Evolutionary conservation across 2,888 invertebrate species (phyloP).

Genomic region (Caenorhabditis afra): DNA sequence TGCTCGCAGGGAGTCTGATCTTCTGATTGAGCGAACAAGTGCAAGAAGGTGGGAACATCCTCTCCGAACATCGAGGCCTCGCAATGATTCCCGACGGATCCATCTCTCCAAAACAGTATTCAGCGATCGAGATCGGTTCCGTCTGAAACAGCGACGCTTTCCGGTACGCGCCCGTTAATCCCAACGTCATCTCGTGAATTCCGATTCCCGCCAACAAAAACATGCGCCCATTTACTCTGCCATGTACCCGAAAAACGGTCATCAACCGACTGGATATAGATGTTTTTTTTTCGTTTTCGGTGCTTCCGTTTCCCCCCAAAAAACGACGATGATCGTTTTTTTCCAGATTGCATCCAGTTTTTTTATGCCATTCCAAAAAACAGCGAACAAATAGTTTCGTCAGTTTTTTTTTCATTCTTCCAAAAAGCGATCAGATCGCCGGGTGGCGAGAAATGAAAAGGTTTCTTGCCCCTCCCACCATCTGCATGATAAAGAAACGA

Average conservation of each 20-base stretch:
- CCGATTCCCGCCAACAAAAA: constrained; percentile 30
- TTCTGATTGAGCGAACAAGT: not conserved
- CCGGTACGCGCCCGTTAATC: constrained; percentile 22
- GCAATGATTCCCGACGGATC: too few relatives aligned
- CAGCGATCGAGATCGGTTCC: too few relatives aligned
- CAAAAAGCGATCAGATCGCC: constrained; percentile 8
- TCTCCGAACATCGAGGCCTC: not conserved
- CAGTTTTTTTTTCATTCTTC: not conserved
- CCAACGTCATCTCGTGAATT: constrained; percentile 24
- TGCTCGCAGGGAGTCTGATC: constrained; percentile 10
- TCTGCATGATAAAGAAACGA: constrained; percentile 36
- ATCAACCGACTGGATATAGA: constrained; percentile 48
- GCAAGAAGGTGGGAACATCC: constrained; percentile 15
- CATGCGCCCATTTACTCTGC: constrained; percentile 48
- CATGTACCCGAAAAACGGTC: constrained; percentile 45
- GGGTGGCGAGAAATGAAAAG: not conserved
- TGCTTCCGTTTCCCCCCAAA: constrained; percentile 22
- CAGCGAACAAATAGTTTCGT: constrained; percentile 30
- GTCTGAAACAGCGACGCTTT: not conserved
- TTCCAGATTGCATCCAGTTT: constrained; percentile 48
- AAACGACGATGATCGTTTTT: constrained; percentile 16
- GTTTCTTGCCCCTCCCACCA: constrained; percentile 12
- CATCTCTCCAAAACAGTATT: too few relatives aligned
- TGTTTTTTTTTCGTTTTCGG: constrained; percentile 22
- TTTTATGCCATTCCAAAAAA: constrained; percentile 19